These are phyloP conservation scores for Pseudois nayaur DNA, from an alignment of 2,113 vertebrate genomes.

Conservation along the genomic window DNA sequence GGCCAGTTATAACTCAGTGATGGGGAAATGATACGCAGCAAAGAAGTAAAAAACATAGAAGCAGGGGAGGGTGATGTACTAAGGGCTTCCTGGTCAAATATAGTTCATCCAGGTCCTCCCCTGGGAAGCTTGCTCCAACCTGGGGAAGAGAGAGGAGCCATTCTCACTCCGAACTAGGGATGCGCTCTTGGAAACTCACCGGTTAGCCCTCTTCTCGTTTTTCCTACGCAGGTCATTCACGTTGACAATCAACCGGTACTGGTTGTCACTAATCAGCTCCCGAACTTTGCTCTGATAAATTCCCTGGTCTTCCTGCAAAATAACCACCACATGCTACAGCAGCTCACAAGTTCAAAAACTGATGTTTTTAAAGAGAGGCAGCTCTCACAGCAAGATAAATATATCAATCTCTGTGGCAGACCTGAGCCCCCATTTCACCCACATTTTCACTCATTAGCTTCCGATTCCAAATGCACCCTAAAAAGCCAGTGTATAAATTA, in stretches of 20 bases:
- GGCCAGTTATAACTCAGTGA: background rate
- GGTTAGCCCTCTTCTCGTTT: slow-evolving; percentile 89
- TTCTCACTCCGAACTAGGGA: background rate
- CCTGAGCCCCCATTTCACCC: background rate
- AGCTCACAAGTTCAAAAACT: background rate
- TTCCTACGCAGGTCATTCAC: slow-evolving; percentile 95
- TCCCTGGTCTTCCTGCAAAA: slow-evolving; percentile 93
- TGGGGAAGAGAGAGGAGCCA: background rate
- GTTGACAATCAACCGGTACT: slow-evolving; percentile 90
- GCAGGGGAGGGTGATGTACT: background rate
- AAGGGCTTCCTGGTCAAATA: background rate
- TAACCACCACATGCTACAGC: background rate
- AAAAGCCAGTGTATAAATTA: background rate
- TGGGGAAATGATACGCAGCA: background rate
- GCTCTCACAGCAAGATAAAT: background rate
- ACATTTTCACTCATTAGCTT: background rate
- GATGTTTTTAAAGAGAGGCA: background rate
- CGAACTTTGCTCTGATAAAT: slow-evolving; percentile 94
- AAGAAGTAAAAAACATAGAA: background rate
- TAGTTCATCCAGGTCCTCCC: background rate
- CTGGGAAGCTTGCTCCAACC: background rate
- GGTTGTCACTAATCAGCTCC: slow-evolving; percentile 95
- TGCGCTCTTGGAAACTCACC: slow-evolving; percentile 77
- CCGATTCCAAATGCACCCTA: background rate
- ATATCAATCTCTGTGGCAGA: background rate